These are phyloP conservation scores for Dromiciops gliroides DNA, from an alignment of 2,113 vertebrate genomes.

Conservation along the genomic window DNA sequence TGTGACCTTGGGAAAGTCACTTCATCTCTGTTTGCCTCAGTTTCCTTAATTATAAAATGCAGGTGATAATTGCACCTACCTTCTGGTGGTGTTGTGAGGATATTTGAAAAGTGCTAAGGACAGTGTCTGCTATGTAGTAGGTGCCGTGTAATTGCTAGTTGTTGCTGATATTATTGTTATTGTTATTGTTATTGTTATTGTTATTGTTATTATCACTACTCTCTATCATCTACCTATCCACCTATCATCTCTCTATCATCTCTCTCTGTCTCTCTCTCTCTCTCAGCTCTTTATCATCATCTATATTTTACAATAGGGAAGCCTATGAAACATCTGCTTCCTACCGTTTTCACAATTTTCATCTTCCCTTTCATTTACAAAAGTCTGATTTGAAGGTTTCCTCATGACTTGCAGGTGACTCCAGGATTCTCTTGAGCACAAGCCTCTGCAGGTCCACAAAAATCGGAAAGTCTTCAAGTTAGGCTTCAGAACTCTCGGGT, in stretches of 20 bases:
- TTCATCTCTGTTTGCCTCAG: background rate
- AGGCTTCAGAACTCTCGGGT: background rate
- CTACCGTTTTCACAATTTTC: background rate
- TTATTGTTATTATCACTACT: no score
- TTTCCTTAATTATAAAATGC: background rate
- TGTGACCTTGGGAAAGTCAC: background rate
- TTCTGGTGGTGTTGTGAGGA: background rate
- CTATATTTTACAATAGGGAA: background rate
- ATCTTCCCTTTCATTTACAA: background rate
- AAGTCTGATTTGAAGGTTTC: background rate
- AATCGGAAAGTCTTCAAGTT: background rate
- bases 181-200: no score
- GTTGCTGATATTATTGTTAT: background rate
- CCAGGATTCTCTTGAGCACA: background rate
- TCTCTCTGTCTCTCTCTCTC: no score
- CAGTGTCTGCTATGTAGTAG: background rate
- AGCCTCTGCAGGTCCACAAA: background rate
- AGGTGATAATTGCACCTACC: fast-evolving
- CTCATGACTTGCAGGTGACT: background rate
- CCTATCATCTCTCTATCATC: no score
- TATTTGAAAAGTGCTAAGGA: background rate
- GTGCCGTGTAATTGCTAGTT: background rate
- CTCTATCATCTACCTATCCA: no score
- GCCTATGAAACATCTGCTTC: background rate
- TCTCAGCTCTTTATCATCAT: no score